Evolutionary conservation across 2,888 invertebrate genomes (phyloP), one percentile per base, ranked within the genome.

Genomic region (Chorisops tibialis): DNA sequence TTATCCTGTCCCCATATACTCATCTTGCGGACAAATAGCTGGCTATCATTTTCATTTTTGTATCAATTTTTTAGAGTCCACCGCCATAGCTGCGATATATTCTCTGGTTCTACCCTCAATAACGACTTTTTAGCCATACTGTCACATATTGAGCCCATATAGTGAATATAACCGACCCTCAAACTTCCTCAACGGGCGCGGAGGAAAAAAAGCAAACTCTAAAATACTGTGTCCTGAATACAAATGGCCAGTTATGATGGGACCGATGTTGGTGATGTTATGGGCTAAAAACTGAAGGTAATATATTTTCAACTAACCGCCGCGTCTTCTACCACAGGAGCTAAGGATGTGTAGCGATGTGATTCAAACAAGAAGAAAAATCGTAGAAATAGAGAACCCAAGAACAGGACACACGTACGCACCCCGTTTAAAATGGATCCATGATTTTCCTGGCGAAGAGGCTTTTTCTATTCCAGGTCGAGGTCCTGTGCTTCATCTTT

Each of bases 191-290:
- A 54, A 54, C 41, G 54, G 56, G 45, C 56, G 54, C 37, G n/a
- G 24, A 37, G 18, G 39, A 18, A 14, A n/a, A 18, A 41, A 54
- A 54, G 43, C 22, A 43, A 43, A 43, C 30, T 30, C 9, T 30
- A 30, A 30, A 30, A 30, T 30, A 56, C 41, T 56, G 66, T 68
- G 69, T 67, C 67, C 67, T 69, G 69, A 69, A 69, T 69, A 69
- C 68, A 69, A 69, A 69, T 69, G 68, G 67, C 67, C 69, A 66
- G 69, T 68, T 69, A 68, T 69, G 67, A 68, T 67, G 67, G 60
- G 61, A 50, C 54, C n/a, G 30, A 50, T 30, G 50, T n/a, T 30
- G 24, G 50, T 50, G 24, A 63, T 65, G 30, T 7, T 30, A 30
- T 30, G 30, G 30, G 30, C 30, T 30, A 30, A 30, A 30, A 30